Evolutionary conservation across 2,797 vertebrate genomes (phyloP), one percentile per base, ranked within the genome.

Genomic region (Mastacembelus armatus): DNA sequence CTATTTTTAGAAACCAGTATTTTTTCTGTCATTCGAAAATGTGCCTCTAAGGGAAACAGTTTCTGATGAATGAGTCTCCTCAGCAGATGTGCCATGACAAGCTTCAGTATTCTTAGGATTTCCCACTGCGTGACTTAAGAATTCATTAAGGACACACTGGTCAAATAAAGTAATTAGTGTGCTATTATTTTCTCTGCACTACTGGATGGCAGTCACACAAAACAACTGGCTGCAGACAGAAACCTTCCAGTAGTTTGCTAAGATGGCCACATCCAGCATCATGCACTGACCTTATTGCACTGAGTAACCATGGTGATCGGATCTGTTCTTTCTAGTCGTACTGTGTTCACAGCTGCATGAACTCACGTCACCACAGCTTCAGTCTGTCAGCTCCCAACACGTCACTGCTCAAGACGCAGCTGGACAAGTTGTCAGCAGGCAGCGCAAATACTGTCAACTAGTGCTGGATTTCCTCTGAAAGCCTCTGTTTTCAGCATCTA

Each of bases 231-330:
- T 64, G 39, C 50, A 45, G 24, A 68, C 69, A 69, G 60, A 85
- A 75, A 60, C 33, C 60, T 14, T 59, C 74, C 15, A 74, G 48
- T 74, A 52, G n/a, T n/a, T n/a, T n/a, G 44, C 42, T 54, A 72
- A 77, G 70, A 84, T 16, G 3, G 26, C 43, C 62, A 66, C 77
- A 64, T 71, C 62, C 66, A 68, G 18, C 71, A 26, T 85, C 81
- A 83, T 68, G 68, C 66, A 11, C 65, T 83, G 86, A 89, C 88
- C 84, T 89, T 91, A 85, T 86, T 85, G 85, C 59, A 49, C 77
- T 32, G 51, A 19, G 90, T 92, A 84, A 88, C 88, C 88, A 92
- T 91, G 88, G 90, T 44, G 80, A 91, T 77, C 38, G 71, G 66
- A 69, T 81, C 60, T 77, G 70, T 72, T 89, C 80, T 73, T 78